Evolutionary conservation across 1,140 invertebrate species (phyloP).

Genomic region (Drosophila ananassae): DNA sequence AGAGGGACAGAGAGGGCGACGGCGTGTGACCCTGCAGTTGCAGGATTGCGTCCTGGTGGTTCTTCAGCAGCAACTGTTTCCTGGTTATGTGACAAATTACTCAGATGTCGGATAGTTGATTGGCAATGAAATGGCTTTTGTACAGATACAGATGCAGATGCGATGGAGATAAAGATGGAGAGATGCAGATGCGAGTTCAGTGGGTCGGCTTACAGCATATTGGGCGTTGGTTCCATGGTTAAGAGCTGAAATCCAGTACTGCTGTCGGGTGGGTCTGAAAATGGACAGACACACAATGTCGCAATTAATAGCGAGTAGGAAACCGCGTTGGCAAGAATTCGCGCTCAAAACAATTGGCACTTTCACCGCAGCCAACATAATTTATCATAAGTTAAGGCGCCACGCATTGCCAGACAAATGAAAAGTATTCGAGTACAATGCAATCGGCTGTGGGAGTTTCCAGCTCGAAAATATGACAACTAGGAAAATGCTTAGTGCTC

Average conservation of each 20-base stretch:
- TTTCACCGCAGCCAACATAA: slow-evolving; percentile 67
- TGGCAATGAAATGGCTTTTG: slow-evolving; percentile 55
- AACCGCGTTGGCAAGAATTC: slow-evolving; percentile 68
- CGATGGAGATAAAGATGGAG: slow-evolving; percentile 38
- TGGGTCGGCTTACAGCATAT: slow-evolving; percentile 66
- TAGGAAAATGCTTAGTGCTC: slow-evolving; percentile 51
- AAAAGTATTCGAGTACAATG: slow-evolving; percentile 29
- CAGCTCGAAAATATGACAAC: slow-evolving; percentile 59
- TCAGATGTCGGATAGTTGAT: slow-evolving; percentile 28
- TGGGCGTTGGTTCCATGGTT: slow-evolving; percentile 58
- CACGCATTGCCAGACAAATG: slow-evolving; percentile 20
- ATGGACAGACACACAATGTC: slow-evolving; percentile 40
- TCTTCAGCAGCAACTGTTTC: slow-evolving; percentile 76
- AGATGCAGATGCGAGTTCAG: slow-evolving; percentile 43
- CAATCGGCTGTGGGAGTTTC: slow-evolving; percentile 62
- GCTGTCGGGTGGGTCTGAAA: slow-evolving; percentile 24
- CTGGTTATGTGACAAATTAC: slow-evolving; percentile 49
- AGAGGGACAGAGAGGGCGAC: slow-evolving; percentile 27
- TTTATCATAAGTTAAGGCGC: slow-evolving; percentile 69
- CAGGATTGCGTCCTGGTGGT: slow-evolving; percentile 72
- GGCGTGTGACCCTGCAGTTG: slow-evolving; percentile 36
- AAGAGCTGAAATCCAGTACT: slow-evolving; percentile 9
- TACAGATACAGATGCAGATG: slow-evolving; percentile 54
- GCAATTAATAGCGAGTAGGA: slow-evolving; percentile 68
- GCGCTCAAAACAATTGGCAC: slow-evolving; percentile 65